These are phyloP conservation scores for Eristalinus aeneus DNA, from an alignment of 2,888 invertebrate species.

Conservation along the genomic window DNA sequence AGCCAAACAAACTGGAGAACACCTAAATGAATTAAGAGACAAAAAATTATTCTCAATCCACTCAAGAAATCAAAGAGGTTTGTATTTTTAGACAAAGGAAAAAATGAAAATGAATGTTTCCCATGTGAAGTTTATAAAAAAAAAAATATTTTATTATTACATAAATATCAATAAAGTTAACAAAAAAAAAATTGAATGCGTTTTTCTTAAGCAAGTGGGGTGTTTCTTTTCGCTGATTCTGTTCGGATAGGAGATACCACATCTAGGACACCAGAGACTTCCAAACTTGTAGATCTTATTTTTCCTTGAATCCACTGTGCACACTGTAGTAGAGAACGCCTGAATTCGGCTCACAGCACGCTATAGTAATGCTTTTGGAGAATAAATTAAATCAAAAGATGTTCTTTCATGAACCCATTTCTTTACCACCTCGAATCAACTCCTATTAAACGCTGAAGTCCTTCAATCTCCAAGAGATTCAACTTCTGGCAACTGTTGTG, in stretches of 20 bases:
- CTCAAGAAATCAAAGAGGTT: conserved; percentile 59
- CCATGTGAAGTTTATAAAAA: conserved; percentile 5
- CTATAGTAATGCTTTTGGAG: conserved; percentile 75
- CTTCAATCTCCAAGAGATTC: conserved; percentile 72
- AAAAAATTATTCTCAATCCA: conserved; percentile 21
- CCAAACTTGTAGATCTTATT: conserved; percentile 5
- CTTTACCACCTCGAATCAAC: conserved; percentile 10
- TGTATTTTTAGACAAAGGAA: conserved; percentile 64
- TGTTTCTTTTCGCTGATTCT: not conserved
- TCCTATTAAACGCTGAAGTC: conserved; percentile 71
- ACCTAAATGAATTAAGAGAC: not conserved
- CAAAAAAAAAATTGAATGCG: not conserved
- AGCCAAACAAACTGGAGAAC: conserved; percentile 5
- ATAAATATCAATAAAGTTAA: conserved; percentile 56
- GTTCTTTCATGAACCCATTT: not conserved
- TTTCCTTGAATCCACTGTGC: conserved; percentile 74
- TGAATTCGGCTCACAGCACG: conserved; percentile 80
- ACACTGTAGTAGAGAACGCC: conserved; percentile 82
- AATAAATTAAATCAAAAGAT: not conserved
- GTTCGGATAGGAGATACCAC: too few relatives aligned
- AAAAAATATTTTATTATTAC: conserved; percentile 54
- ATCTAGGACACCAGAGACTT: not conserved
- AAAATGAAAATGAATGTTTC: conserved; percentile 1
- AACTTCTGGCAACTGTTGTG: conserved; percentile 71
- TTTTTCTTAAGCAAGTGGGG: not conserved